These are phyloP conservation scores for Nesogale talazaci DNA, from an alignment of 2,113 vertebrate genomes.

Conservation along the genomic window DNA sequence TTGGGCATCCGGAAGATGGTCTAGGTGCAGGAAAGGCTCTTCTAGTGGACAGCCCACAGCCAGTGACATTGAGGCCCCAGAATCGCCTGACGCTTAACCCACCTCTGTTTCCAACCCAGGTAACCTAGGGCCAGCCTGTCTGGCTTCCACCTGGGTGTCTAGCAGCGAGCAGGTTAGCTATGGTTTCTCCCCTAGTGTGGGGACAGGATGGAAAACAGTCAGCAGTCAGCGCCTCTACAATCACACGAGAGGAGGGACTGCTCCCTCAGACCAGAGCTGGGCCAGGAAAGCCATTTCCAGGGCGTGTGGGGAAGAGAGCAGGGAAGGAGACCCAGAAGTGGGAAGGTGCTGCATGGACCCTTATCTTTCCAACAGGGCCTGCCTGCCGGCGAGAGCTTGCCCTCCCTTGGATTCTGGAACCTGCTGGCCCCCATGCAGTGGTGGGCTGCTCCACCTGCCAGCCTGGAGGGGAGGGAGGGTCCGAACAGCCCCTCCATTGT, in stretches of 20 bases:
- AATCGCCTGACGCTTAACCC: not conserved
- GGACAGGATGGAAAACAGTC: not conserved
- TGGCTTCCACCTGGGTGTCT: not conserved
- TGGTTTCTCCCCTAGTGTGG: not conserved
- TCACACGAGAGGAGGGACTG: not conserved
- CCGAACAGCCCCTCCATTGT: constrained; percentile 70
- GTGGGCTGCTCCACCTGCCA: not conserved
- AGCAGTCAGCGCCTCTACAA: not conserved
- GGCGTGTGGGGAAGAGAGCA: not conserved
- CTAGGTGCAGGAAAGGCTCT: not conserved
- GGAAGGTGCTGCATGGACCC: not conserved
- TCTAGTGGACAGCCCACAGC: not conserved
- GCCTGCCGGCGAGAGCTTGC: not conserved
- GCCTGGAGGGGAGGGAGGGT: not conserved
- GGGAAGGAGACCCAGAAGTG: not conserved
- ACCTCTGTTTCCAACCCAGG: not conserved
- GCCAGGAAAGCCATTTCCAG: not conserved
- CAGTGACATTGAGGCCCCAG: not conserved
- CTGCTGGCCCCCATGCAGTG: not conserved
- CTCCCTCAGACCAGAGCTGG: not conserved
- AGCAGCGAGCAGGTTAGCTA: not conserved
- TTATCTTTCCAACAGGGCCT: too few relatives aligned
- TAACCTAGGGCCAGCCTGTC: not conserved
- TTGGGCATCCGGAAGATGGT: not conserved
- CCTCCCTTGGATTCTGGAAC: not conserved